A percentile compares a stretch with the other conserved stretches of the same genome.
These are phyloP conservation scores for Lepidocyrtoides sp. DNA, from an alignment of 2,888 invertebrate genomes.

Conservation along the genomic window DNA sequence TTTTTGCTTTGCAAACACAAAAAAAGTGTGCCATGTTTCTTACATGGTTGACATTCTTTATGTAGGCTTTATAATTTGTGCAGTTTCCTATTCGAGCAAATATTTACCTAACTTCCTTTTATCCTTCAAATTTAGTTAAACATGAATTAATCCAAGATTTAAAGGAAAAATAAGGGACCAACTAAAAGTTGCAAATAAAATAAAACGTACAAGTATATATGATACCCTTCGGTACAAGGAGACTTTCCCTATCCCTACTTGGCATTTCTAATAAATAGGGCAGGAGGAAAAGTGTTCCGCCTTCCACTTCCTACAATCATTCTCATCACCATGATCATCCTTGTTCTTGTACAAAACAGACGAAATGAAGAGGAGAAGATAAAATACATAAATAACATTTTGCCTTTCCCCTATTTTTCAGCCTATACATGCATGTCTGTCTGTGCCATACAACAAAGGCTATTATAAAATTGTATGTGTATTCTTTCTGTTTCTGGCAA, in stretches of 20 bases:
- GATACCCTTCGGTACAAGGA: neutral
- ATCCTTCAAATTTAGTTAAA: neutral
- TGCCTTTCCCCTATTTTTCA: slow-evolving; percentile 6
- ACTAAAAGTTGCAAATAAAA: slow-evolving; percentile 36
- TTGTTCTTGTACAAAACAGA: slow-evolving; percentile 12
- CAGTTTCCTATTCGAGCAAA: neutral
- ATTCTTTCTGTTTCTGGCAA: slow-evolving; percentile 60
- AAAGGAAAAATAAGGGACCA: neutral
- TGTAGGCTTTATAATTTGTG: too few relatives aligned
- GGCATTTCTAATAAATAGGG: slow-evolving; percentile 67
- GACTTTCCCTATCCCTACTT: slow-evolving; percentile 42
- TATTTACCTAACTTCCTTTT: neutral
- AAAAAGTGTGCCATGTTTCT: neutral
- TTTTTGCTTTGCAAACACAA: neutral
- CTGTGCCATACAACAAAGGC: too few relatives aligned
- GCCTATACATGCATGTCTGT: too few relatives aligned
- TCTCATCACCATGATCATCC: slow-evolving; percentile 38
- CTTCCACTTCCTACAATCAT: slow-evolving; percentile 61
- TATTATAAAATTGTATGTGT: neutral
- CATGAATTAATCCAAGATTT: slow-evolving; percentile 8
- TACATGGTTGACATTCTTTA: neutral
- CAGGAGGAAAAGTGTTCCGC: slow-evolving; percentile 75
- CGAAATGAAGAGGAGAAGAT: slow-evolving; percentile 59
- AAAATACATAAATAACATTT: slow-evolving; percentile 39
- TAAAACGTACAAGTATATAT: slow-evolving; percentile 11